These are phyloP conservation scores for Drosophila persimilis DNA, from an alignment of 1,140 invertebrate species.

Conservation along the genomic window DNA sequence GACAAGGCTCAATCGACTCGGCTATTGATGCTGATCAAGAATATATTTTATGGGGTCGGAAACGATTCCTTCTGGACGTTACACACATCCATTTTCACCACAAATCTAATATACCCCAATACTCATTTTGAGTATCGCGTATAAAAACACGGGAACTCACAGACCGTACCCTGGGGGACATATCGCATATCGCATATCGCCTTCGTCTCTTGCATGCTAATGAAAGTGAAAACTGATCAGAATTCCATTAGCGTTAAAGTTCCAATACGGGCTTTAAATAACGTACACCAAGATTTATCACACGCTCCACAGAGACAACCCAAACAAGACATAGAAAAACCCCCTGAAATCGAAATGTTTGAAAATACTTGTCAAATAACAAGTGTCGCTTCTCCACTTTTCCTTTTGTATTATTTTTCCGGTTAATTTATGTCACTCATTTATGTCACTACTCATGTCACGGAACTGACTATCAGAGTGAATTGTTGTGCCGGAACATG, in stretches of 20 bases:
- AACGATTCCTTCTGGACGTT: too few relatives aligned
- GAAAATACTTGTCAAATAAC: constrained; percentile 9
- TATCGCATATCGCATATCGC: background rate
- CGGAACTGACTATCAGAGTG: constrained; percentile 59
- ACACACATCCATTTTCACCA: too few relatives aligned
- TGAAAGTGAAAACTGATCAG: constrained; percentile 78
- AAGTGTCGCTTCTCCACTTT: too few relatives aligned
- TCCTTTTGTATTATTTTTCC: constrained; percentile 19
- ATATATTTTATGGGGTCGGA: too few relatives aligned
- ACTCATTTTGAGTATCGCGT: too few relatives aligned
- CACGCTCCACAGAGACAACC: constrained; percentile 10
- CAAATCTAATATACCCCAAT: too few relatives aligned
- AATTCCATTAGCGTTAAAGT: constrained; percentile 64
- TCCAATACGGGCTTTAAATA: constrained; percentile 67
- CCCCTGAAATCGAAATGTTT: constrained; percentile 48
- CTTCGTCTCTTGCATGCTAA: constrained; percentile 62
- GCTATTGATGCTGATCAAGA: too few relatives aligned
- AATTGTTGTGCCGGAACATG: constrained; percentile 68
- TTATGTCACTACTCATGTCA: constrained; percentile 14
- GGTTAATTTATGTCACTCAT: constrained; percentile 16
- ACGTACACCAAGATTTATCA: constrained; percentile 68
- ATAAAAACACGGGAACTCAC: too few relatives aligned
- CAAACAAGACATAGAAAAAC: constrained; percentile 18
- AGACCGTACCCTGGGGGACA: background rate
- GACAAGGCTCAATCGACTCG: too few relatives aligned